Conservation (phyloP, 2,888 invertebrate species). For the Troglohyphantes excavatus region DNA sequence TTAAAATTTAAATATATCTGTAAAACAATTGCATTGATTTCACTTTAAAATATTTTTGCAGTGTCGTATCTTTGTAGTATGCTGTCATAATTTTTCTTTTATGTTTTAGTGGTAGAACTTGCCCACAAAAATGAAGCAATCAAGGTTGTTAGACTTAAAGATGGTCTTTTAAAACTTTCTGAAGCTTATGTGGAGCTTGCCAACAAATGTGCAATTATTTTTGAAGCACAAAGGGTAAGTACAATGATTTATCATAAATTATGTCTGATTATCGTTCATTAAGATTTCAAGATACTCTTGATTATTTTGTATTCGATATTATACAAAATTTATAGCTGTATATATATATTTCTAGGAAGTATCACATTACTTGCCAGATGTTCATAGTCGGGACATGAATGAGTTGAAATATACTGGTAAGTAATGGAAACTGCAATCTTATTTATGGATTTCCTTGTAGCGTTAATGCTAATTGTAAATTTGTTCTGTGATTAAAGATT, state of each 20-base stretch:
- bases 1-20: too few relatives aligned
- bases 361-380: slow-evolving; percentile 84
- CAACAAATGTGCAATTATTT: slow-evolving; percentile 84
- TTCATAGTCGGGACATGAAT: slow-evolving; percentile 83
- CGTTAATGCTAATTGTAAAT: too few relatives aligned
- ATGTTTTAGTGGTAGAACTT: slow-evolving; percentile 83
- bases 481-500: neutral
- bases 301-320: too few relatives aligned
- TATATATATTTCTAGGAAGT: slow-evolving; percentile 82
- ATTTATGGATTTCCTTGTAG: too few relatives aligned
- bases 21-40: too few relatives aligned
- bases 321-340: neutral
- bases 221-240: slow-evolving; percentile 83
- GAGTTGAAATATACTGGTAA: slow-evolving; percentile 84
- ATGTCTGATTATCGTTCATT: too few relatives aligned
- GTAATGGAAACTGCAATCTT: neutral
- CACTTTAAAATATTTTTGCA: too few relatives aligned
- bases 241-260: too few relatives aligned
- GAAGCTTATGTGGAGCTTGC: slow-evolving; percentile 84
- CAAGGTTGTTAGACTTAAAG: slow-evolving; percentile 84
- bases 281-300: too few relatives aligned
- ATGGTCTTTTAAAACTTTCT: slow-evolving; percentile 84
- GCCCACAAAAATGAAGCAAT: slow-evolving; percentile 84
- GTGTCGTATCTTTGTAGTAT: too few relatives aligned
- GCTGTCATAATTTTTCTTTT: too few relatives aligned